Conservation (phyloP, 2,113 vertebrate genomes). For the Cryptomyrus ogoouensis region DNA sequence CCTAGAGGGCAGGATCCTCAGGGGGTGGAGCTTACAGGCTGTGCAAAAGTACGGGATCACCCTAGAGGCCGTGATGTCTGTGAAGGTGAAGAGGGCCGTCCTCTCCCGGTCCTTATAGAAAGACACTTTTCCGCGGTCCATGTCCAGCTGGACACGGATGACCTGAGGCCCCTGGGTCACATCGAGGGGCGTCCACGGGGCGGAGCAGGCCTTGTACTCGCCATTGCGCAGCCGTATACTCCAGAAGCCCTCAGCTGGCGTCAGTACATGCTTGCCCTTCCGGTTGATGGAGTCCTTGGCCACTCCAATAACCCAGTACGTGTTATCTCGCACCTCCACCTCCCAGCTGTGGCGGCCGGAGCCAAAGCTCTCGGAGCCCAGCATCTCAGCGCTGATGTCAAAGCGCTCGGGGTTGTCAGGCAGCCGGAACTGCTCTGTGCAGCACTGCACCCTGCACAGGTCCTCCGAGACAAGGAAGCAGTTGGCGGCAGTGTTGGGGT, state of each 20-base stretch:
- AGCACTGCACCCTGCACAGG: constrained; percentile 57
- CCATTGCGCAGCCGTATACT: constrained; percentile 63
- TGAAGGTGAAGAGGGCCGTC: constrained; percentile 59
- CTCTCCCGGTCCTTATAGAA: constrained; percentile 59
- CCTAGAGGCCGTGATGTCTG: constrained; percentile 41
- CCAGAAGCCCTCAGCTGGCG: constrained; percentile 67
- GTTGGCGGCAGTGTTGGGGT: constrained; percentile 65
- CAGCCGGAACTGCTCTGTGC: constrained; percentile 53
- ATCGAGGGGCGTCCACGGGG: constrained; percentile 59
- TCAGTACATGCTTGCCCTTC: constrained; percentile 65
- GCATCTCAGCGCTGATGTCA: constrained; percentile 62
- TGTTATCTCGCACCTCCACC: constrained; percentile 62
- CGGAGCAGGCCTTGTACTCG: constrained; percentile 67
- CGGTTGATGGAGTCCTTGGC: constrained; percentile 60
- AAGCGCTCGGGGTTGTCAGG: constrained; percentile 67
- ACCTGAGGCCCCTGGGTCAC: constrained; percentile 46
- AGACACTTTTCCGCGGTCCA: constrained; percentile 61
- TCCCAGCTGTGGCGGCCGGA: constrained; percentile 62
- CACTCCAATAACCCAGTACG: constrained; percentile 66
- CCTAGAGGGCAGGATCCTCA: constrained; percentile 51
- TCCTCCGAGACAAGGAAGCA: constrained; percentile 64
- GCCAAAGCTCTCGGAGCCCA: constrained; percentile 54
- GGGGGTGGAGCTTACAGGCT: constrained; percentile 62
- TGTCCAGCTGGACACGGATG: constrained; percentile 59
- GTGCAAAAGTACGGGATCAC: constrained; percentile 65